Evolutionary conservation across 92 coral and sea anemone species (phyloP), one percentile per base, ranked within the genome.

Genomic region (Siderastrea radians): DNA sequence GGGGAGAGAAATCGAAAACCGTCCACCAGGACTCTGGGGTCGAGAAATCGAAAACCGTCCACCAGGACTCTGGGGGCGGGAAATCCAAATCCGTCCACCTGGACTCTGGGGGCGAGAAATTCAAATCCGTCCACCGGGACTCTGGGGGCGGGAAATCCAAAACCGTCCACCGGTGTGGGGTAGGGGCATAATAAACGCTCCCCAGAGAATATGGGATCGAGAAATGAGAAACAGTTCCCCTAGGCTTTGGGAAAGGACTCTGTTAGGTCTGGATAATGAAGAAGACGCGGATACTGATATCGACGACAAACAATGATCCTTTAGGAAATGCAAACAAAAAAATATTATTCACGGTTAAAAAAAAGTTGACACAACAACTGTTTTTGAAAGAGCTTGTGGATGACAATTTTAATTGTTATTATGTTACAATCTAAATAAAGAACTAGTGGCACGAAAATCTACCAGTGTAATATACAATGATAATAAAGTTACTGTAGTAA

Each of bases 101-200:
- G 88, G 88, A 1, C 73, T 85, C 8, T 85, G 89, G 89, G 89
- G 82, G 11, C 48, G 89, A 50, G 74, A 11, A 49, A 47, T 77
- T 6, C 12, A 12, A 15, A 68, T 68, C 46, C 6, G 61, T 1
- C 72, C 71, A 6, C 82, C 74, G 4, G 75, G 83, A 2, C 62
- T 70, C 19, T 82, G 78, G 86, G 86, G 86, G 1, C 38, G 86
- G 76, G 76, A 48, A 38, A 49, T 66, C 5, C 7, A 43, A 58
- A 60, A 72, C 7, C 5, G 49, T 1, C 69, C 60, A 0, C 64
- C 74, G 5, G 88, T 84, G 1, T 84, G 88, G 88, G 81, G 82
- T 47, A 48, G 88, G 13, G 75, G 10, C 17, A 49, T 6, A 47
- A 26, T 26, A 26, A 26, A 26, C 38, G 38, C 38, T 26, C 38